A percentile compares a stretch with the other conserved stretches of the same genome.
phyloP scores from a whole-genome alignment of 2,113 vertebrate genomes.

The Rissa tridactyla region DNA sequence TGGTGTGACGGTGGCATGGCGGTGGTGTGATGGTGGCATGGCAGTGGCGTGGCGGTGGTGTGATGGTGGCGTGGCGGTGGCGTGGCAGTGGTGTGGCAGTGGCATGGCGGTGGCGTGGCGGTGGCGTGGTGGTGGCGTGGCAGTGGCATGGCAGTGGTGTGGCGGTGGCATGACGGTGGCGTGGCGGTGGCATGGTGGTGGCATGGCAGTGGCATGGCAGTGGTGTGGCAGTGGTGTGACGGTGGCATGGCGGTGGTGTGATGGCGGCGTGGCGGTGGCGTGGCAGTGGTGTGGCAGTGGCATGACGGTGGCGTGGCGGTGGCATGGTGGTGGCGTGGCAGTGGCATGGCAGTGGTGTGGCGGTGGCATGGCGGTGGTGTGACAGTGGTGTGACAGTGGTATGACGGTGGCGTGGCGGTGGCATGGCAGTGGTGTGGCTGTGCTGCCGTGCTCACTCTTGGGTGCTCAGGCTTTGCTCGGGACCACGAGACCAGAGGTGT shows the following conservation, averaged over 20 bases:
- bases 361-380: rapidly evolving
- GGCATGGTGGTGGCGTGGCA: no score
- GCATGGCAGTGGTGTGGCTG: not conserved
- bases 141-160: no score
- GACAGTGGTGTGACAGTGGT: rapidly evolving
- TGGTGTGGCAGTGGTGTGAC: no score
- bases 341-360: rapidly evolving
- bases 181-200: rapidly evolving
- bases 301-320: rapidly evolving
- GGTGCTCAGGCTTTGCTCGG: rapidly evolving
- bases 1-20: rapidly evolving
- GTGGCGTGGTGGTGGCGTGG: no score
- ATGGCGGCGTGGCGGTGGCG: no score
- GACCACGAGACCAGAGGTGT: rapidly evolving
- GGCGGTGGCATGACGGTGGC: not conserved
- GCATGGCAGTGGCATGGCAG: no score
- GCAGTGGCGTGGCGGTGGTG: rapidly evolving
- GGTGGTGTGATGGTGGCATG: rapidly evolving
- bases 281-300: not conserved
- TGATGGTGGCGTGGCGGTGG: rapidly evolving
- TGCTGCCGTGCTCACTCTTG: rapidly evolving
- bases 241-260: rapidly evolving
- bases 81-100: rapidly evolving
- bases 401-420: rapidly evolving
- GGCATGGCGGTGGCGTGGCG: rapidly evolving